These are phyloP conservation scores for Halcyon badia DNA, from an alignment of 2,797 vertebrate genomes.

Conservation along the genomic window DNA sequence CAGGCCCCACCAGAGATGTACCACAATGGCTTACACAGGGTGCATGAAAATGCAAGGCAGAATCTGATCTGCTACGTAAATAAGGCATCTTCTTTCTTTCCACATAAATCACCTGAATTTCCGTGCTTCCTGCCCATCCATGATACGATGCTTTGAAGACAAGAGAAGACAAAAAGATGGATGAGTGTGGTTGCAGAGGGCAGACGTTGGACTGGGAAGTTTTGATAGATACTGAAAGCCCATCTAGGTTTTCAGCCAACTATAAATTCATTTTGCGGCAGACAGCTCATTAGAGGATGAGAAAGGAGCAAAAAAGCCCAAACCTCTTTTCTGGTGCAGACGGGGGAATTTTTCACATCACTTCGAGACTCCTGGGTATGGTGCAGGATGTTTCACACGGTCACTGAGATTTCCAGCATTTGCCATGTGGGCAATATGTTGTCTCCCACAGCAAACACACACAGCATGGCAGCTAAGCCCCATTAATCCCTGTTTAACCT, in stretches of 20 bases:
- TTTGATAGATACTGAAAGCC: not conserved
- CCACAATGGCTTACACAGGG: no score
- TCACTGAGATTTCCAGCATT: not conserved
- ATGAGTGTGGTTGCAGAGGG: not conserved
- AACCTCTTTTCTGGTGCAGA: not conserved
- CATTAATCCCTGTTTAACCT: conserved; percentile 22
- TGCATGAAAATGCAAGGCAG: not conserved
- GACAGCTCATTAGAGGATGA: not conserved
- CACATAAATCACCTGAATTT: not conserved
- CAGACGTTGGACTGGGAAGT: not conserved
- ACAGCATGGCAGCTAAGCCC: not conserved
- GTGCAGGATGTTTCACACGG: not conserved
- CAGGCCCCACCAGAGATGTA: not conserved
- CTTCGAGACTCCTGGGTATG: not conserved
- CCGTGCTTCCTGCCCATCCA: not conserved
- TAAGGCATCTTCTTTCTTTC: not conserved
- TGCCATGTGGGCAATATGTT: not conserved
- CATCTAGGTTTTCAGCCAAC: not conserved
- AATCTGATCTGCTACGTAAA: not conserved
- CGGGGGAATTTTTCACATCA: not conserved
- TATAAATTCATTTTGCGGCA: not conserved
- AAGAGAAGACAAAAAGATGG: not conserved
- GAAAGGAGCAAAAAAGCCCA: not conserved
- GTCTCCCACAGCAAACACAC: not conserved
- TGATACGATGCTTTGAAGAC: not conserved